A percentile compares a stretch with the other conserved stretches of the same genome.
Evolutionary conservation across 2,113 vertebrate genomes (phyloP).

Genomic region (Microtus richardsoni): DNA sequence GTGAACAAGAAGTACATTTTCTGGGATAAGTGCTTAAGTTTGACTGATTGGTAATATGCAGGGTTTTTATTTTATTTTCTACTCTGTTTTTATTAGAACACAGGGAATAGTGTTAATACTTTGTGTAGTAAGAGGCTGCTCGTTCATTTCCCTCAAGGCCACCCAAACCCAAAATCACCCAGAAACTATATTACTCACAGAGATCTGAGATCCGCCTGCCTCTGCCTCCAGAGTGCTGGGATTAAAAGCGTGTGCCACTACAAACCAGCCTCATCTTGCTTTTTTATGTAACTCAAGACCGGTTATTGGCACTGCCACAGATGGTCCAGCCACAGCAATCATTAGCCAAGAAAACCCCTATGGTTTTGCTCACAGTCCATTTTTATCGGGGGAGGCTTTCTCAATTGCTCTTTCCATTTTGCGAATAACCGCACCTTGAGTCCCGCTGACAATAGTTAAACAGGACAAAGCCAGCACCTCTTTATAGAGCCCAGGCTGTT

Average conservation of each 20-base stretch:
- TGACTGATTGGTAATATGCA: not conserved
- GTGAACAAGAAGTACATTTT: not conserved
- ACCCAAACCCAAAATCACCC: too few relatives aligned
- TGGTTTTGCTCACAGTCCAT: too few relatives aligned
- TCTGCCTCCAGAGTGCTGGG: too few relatives aligned
- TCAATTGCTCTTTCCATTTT: not conserved
- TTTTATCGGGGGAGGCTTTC: not conserved
- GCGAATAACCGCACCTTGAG: not conserved
- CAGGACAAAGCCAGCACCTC: not conserved
- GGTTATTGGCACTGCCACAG: too few relatives aligned
- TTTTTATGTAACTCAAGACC: not conserved
- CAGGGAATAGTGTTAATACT: not conserved
- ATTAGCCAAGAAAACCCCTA: not conserved
- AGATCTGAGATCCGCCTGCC: too few relatives aligned
- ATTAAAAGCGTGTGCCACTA: too few relatives aligned
- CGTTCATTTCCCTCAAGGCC: rapidly evolving
- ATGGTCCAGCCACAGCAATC: not conserved
- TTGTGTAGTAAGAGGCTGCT: too few relatives aligned
- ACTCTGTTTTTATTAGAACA: not conserved
- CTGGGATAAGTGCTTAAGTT: not conserved
- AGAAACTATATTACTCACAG: too few relatives aligned
- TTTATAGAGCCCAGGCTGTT: not conserved
- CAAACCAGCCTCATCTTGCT: not conserved
- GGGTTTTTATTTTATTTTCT: not conserved
- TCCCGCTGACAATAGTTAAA: not conserved